Evolutionary conservation across 1,140 invertebrate genomes (phyloP).

Genomic region (Metopolophium dirhodum): DNA sequence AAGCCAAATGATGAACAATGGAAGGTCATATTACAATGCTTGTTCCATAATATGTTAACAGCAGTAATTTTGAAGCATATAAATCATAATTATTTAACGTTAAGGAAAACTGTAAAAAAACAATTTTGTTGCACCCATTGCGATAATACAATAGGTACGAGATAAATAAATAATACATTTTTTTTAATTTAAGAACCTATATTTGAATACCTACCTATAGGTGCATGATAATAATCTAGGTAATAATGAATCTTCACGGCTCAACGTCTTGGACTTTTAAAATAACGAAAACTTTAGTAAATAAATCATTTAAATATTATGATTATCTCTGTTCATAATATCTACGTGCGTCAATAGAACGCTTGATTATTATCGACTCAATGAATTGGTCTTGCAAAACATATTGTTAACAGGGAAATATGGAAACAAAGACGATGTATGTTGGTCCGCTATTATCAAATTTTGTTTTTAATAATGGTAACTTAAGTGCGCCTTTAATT

Average conservation of each 20-base stretch:
- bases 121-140: not conserved
- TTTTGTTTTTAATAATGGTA: not conserved
- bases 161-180: not conserved
- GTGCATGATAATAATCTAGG: not conserved
- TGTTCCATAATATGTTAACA: not conserved
- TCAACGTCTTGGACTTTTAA: not conserved
- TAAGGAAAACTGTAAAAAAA: not conserved
- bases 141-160: not conserved
- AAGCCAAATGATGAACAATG: not conserved
- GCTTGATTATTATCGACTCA: not conserved
- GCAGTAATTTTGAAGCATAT: not conserved
- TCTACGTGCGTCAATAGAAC: not conserved
- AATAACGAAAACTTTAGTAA: not conserved
- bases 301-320: not conserved
- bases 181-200: not conserved
- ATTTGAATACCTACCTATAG: not conserved
- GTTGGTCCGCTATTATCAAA: not conserved
- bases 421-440: not conserved
- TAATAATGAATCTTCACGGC: not conserved
- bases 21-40: not conserved
- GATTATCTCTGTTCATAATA: not conserved
- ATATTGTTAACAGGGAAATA: not conserved
- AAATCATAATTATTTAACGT: not conserved
- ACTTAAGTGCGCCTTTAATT: not conserved
- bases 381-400: not conserved